Conservation (phyloP, 2,888 invertebrate genomes). For the Macaria notata region DNA sequence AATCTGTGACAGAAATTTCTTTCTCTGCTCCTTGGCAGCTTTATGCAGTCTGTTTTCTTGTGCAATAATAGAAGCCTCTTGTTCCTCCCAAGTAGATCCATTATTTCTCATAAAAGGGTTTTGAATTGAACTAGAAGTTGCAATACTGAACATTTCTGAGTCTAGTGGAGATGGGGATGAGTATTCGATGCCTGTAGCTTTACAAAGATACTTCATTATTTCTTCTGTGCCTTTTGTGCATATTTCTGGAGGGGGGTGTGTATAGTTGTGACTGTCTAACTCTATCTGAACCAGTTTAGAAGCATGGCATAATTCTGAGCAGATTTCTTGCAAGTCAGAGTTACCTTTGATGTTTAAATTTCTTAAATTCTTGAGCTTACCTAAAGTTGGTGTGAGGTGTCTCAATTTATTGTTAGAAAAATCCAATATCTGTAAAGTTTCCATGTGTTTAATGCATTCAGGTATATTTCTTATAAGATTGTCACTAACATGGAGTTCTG, state of each 20-base stretch:
- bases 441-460: conserved; percentile 84
- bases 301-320: conserved; percentile 85
- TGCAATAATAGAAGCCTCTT: conserved; percentile 83
- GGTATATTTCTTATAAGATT: conserved; percentile 88
- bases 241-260: conserved; percentile 85
- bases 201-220: conserved; percentile 85
- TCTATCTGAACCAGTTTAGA: conserved; percentile 83
- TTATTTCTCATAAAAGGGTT: conserved; percentile 61
- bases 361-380: conserved; percentile 83
- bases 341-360: conserved; percentile 84
- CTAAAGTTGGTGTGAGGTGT: conserved; percentile 83
- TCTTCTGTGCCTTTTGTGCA: conserved; percentile 82
- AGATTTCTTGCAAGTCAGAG: conserved; percentile 81
- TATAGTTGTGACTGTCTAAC: conserved; percentile 83
- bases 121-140: conserved; percentile 54
- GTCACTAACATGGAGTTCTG: conserved; percentile 88
- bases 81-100: conserved; percentile 80
- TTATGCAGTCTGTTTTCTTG: conserved; percentile 86
- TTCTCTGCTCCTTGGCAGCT: conserved; percentile 83
- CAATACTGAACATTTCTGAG: conserved; percentile 50
- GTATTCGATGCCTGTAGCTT: conserved; percentile 74
- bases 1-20: conserved; percentile 80
- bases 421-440: conserved; percentile 85
- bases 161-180: conserved; percentile 59
- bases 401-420: conserved; percentile 87